A percentile compares a stretch with the other conserved stretches of the same genome.
These are phyloP conservation scores for Bimastos eiseni DNA, from an alignment of 2,888 invertebrate genomes.

Conservation along the genomic window DNA sequence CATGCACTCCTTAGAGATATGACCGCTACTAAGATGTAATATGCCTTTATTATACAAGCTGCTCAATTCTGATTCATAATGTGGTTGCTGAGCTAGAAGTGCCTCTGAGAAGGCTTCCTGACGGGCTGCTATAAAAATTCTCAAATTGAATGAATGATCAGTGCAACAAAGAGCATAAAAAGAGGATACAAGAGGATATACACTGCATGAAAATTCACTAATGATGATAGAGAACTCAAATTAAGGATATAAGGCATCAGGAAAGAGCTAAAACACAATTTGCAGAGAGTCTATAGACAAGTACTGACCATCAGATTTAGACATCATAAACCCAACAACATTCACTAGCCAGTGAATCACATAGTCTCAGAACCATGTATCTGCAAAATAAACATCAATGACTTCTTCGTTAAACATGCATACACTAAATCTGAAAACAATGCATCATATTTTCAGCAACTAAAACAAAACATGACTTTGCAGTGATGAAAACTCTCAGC, in stretches of 20 bases:
- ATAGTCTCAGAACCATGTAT: not conserved
- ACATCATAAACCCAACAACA: not conserved
- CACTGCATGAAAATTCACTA: no score
- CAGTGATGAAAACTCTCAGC: not conserved
- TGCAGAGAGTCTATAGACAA: not conserved
- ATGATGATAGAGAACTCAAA: no score
- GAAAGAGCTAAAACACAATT: not conserved
- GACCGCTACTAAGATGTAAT: no score
- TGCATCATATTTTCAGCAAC: not conserved
- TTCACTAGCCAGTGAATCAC: not conserved
- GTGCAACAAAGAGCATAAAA: no score
- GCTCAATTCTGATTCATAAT: no score
- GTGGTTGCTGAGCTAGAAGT: no score
- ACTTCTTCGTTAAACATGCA: not conserved
- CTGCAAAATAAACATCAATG: not conserved
- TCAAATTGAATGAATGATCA: no score
- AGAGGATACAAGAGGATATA: no score
- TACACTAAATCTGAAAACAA: not conserved
- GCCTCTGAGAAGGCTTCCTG: no score
- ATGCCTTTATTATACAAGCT: no score
- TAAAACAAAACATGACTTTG: not conserved
- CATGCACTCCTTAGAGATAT: no score
- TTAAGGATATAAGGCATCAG: not conserved
- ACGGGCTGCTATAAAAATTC: no score
- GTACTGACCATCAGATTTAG: slow-evolving; percentile 13